A percentile compares a stretch with the other conserved stretches of the same genome.
phyloP scores from a whole-genome alignment of 1,140 invertebrate species.

The Panulirus ornatus region DNA sequence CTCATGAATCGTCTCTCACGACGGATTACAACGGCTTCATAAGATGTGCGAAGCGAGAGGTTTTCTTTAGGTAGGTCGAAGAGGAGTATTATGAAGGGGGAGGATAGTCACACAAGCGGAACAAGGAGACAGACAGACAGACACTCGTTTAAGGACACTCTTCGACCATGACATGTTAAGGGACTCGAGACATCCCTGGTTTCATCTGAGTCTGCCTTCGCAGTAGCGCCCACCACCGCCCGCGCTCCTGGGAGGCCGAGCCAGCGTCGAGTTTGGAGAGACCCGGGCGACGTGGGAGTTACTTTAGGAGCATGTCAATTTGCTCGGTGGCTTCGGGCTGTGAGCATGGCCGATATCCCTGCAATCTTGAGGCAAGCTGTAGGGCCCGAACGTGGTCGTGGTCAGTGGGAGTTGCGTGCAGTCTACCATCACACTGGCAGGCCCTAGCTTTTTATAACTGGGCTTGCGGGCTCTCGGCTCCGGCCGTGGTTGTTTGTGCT shows the following conservation, averaged over 20 bases:
- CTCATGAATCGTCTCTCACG: too few relatives aligned
- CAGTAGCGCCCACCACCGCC: background rate
- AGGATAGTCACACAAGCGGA: too few relatives aligned
- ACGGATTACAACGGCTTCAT: too few relatives aligned
- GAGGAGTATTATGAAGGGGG: background rate
- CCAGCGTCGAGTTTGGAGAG: background rate
- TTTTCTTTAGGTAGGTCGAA: background rate
- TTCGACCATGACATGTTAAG: background rate
- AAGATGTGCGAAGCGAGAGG: background rate
- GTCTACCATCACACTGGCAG: slow-evolving; percentile 3
- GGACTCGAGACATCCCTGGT: background rate
- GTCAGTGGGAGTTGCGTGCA: background rate
- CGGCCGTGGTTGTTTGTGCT: background rate
- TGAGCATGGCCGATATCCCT: background rate
- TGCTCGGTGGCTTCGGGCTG: slow-evolving; percentile 1
- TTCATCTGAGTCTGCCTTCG: background rate
- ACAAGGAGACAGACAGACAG: background rate
- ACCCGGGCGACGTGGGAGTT: background rate
- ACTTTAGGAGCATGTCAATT: slow-evolving; percentile 6
- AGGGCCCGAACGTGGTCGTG: background rate
- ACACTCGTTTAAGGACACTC: background rate
- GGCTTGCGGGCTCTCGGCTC: background rate
- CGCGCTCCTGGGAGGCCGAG: background rate
- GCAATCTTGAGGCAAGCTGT: background rate
- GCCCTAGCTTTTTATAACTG: background rate